Evolutionary conservation across 1,140 invertebrate species (phyloP).

Genomic region (Oscheius sp.): DNA sequence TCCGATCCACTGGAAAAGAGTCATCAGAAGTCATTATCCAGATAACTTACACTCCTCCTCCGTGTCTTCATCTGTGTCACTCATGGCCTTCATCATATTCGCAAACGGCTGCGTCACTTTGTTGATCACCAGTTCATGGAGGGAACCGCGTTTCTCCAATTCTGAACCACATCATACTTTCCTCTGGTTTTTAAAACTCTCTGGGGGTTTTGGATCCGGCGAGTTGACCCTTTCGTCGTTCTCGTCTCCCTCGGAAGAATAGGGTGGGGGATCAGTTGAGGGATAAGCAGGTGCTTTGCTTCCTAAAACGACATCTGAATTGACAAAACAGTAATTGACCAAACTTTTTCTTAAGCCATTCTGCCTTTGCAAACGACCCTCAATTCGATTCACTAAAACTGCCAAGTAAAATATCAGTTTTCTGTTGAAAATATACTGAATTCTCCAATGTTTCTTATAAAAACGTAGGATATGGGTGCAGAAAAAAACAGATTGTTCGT

Average conservation of each 20-base stretch:
- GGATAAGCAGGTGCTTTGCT: too few relatives aligned
- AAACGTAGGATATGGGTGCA: too few relatives aligned
- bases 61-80: background rate
- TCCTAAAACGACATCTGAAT: background rate
- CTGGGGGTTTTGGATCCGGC: background rate
- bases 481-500: too few relatives aligned
- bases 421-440: too few relatives aligned
- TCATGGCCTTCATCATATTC: background rate
- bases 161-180: background rate
- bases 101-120: constrained; percentile 3
- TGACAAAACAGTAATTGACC: background rate
- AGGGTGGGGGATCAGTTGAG: background rate
- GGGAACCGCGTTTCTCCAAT: background rate
- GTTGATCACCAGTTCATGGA: background rate
- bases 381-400: too few relatives aligned
- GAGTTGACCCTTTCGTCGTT: background rate
- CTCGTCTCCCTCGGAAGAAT: background rate
- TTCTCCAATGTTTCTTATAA: too few relatives aligned
- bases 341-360: too few relatives aligned
- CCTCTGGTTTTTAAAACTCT: background rate
- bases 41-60: background rate
- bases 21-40: background rate
- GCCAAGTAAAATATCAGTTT: too few relatives aligned
- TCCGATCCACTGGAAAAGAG: constrained; percentile 69
- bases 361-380: too few relatives aligned